These are phyloP conservation scores for Lypha dubia DNA, from an alignment of 2,888 invertebrate genomes.

Conservation along the genomic window DNA sequence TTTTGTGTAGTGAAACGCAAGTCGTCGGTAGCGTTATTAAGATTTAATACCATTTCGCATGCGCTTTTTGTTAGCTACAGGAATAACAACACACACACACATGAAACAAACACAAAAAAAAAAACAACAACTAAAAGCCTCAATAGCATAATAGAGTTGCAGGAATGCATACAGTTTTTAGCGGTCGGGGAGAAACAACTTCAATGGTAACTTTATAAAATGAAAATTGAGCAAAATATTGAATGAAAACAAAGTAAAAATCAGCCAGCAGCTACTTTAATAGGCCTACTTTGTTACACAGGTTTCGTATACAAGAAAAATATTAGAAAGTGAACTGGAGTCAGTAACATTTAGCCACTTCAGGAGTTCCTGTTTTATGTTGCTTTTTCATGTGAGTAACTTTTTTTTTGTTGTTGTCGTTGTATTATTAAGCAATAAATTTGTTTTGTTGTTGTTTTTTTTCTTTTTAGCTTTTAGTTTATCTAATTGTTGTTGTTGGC, in stretches of 20 bases:
- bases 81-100: too few species aligned
- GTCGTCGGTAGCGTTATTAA: conserved; percentile 73
- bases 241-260: conserved; percentile 33
- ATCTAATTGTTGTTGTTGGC: not conserved
- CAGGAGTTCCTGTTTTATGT: conserved; percentile 54
- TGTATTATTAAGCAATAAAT: conserved; percentile 4
- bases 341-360: conserved; percentile 71
- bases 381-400: conserved; percentile 15
- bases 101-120: not conserved
- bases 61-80: conserved; percentile 60
- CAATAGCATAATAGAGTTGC: conserved; percentile 6
- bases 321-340: conserved; percentile 72
- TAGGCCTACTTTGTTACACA: conserved; percentile 68
- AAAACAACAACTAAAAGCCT: not conserved
- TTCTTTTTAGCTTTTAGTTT: not conserved
- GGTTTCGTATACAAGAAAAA: conserved; percentile 28
- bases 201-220: conserved; percentile 1
- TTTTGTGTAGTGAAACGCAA: conserved; percentile 7
- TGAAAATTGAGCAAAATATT: not conserved
- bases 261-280: conserved; percentile 60
- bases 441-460: too few species aligned
- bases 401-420: conserved; percentile 3
- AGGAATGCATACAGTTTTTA: conserved; percentile 1
- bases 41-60: conserved; percentile 74
- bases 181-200: conserved; percentile 6